These are phyloP conservation scores for Podarcis muralis DNA, from an alignment of 2,113 vertebrate genomes.

Conservation along the genomic window DNA sequence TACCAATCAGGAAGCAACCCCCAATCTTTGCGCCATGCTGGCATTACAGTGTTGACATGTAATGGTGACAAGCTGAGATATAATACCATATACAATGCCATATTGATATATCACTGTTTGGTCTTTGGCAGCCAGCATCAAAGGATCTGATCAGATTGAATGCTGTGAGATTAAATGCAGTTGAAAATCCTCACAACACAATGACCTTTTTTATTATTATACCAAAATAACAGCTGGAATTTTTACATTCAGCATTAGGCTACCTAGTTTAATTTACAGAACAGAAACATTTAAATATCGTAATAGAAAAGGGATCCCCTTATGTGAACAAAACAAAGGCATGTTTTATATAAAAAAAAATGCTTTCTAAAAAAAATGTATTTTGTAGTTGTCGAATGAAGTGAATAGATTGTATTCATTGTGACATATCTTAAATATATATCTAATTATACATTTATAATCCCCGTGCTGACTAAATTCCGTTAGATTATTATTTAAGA, in stretches of 20 bases:
- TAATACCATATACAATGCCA: background rate
- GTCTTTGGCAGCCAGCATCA: background rate
- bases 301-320: too few relatives aligned
- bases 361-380: background rate
- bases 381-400: background rate
- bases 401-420: background rate
- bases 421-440: background rate
- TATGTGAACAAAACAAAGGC: background rate
- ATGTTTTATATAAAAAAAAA: background rate
- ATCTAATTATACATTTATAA: background rate
- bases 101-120: background rate
- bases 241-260: background rate
- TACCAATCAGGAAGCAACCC: too few relatives aligned
- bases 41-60: too few relatives aligned
- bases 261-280: background rate
- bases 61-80: background rate
- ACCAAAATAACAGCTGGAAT: background rate
- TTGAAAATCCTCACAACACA: background rate
- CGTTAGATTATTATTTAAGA: background rate
- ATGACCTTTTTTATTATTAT: background rate
- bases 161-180: background rate
- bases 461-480: background rate
- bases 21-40: too few relatives aligned
- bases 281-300: background rate
- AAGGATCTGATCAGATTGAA: background rate